A percentile compares a stretch with the other conserved stretches of the same genome.
Evolutionary conservation across 2,888 invertebrate species (phyloP).

Genomic region (Boloria selene): DNA sequence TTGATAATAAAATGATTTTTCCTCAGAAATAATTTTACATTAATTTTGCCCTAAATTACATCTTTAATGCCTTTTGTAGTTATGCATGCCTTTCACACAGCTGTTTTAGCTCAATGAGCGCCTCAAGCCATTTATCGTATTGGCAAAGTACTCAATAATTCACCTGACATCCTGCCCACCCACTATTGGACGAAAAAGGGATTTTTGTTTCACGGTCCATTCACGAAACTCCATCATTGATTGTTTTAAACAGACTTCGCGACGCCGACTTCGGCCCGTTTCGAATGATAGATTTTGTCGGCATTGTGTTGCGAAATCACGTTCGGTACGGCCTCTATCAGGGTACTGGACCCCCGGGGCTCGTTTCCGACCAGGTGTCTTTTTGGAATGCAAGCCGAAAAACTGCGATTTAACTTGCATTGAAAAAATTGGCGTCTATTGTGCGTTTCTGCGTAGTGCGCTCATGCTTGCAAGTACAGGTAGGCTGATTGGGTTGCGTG

Average conservation of each 20-base stretch:
- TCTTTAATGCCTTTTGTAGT: background rate
- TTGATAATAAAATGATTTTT: too few relatives aligned
- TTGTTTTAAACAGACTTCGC: conserved; percentile 79
- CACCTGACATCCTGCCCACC: conserved; percentile 68
- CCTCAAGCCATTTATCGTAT: conserved; percentile 41
- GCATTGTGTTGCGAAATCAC: conserved; percentile 64
- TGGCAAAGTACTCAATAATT: conserved; percentile 54
- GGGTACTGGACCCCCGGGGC: conserved; percentile 72
- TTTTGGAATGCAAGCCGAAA: conserved; percentile 79
- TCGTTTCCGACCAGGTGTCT: conserved; percentile 81
- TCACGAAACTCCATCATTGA: conserved; percentile 78
- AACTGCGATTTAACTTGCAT: conserved; percentile 71
- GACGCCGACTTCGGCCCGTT: conserved; percentile 66
- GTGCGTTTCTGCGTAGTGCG: conserved; percentile 75
- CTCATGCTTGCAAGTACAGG: conserved; percentile 58
- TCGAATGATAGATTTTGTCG: conserved; percentile 56
- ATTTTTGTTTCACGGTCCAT: conserved; percentile 74
- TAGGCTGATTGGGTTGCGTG: conserved; percentile 50
- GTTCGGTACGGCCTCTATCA: conserved; percentile 74
- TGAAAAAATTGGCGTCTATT: conserved; percentile 70
- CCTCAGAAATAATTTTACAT: too few relatives aligned
- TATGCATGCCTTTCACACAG: conserved; percentile 19
- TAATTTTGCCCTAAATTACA: background rate
- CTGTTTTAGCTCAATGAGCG: conserved; percentile 29
- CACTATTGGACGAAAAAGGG: conserved; percentile 56